phyloP scores from a whole-genome alignment of 2,888 invertebrate species.

The Sphecodes monilicornis region DNA sequence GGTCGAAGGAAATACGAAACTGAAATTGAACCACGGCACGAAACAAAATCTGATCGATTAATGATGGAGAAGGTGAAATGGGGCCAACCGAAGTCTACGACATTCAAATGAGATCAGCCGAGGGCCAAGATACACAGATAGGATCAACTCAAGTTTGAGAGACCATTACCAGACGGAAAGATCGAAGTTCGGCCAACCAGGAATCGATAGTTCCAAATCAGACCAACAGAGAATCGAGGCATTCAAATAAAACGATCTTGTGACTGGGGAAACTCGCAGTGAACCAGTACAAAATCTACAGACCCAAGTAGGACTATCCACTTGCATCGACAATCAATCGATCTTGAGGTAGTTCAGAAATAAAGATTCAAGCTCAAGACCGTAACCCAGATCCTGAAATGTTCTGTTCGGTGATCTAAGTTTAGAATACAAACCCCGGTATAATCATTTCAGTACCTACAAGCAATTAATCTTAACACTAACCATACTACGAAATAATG shows the following conservation, averaged over 20 bases:
- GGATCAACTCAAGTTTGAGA: constrained; percentile 7
- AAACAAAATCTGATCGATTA: constrained; percentile 7
- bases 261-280: background rate
- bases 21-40: background rate
- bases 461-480: background rate
- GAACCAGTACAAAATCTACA: background rate
- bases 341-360: background rate
- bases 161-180: background rate
- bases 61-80: background rate
- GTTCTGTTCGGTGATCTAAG: background rate
- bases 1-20: background rate
- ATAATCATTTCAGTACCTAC: no score
- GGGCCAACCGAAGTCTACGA: background rate
- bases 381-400: background rate
- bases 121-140: constrained; percentile 12
- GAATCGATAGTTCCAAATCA: background rate
- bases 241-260: background rate
- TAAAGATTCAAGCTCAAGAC: background rate
- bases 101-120: background rate
- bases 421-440: background rate
- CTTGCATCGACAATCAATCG: background rate
- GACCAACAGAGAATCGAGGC: background rate
- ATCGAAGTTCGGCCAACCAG: background rate
- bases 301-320: background rate
- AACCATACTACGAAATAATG: no score